A percentile compares a stretch with the other conserved stretches of the same genome.
phyloP scores from a whole-genome alignment of 2,797 vertebrate species.

The Denticeps clupeoides region DNA sequence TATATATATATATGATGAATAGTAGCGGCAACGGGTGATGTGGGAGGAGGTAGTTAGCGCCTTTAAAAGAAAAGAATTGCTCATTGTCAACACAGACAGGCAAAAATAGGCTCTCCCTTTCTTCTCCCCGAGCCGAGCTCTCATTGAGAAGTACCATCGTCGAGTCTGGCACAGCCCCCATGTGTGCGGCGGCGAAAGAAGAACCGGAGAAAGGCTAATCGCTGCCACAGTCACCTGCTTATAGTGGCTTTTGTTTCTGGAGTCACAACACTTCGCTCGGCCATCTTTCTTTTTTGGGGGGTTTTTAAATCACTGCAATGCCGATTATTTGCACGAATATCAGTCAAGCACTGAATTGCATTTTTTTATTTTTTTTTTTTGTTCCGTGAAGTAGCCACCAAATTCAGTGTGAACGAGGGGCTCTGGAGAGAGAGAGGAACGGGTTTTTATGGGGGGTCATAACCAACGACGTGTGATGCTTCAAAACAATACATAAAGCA shows the following conservation, averaged over 20 bases:
- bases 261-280: too few relatives aligned
- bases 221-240: conserved; percentile 18
- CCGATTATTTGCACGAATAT: too few relatives aligned
- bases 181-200: too few relatives aligned
- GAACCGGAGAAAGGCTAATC: conserved; percentile 22
- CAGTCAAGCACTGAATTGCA: too few relatives aligned
- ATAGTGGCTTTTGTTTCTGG: too few relatives aligned
- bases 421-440: background rate
- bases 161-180: too few relatives aligned
- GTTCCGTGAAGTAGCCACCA: too few relatives aligned
- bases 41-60: conserved; percentile 40
- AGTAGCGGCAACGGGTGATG: conserved; percentile 47
- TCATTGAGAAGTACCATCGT: conserved; percentile 26
- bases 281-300: too few relatives aligned
- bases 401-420: too few relatives aligned
- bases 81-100: conserved; percentile 54
- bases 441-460: conserved; percentile 1
- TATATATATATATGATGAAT: too few relatives aligned
- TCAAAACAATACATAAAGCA: background rate
- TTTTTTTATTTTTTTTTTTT: too few relatives aligned
- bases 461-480: background rate
- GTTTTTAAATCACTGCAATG: too few relatives aligned
- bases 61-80: conserved; percentile 50
- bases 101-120: conserved; percentile 44
- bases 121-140: conserved; percentile 39